Evolutionary conservation across 2,888 invertebrate species (phyloP), one percentile per base, ranked within the genome.

Genomic region (Carterocephalus palaemon): DNA sequence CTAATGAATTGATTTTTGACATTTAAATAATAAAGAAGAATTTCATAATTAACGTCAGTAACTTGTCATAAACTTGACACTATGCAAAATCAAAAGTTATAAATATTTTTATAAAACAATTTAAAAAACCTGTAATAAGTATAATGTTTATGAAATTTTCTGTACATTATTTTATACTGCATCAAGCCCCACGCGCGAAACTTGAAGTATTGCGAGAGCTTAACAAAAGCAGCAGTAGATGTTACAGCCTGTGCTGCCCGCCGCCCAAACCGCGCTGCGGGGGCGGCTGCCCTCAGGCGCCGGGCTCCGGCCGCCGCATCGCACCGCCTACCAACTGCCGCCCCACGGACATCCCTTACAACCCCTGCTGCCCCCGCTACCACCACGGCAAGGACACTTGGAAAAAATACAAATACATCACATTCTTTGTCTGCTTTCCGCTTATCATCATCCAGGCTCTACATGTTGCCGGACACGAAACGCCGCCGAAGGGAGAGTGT

Each of bases 391-490:
- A 70, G n/a, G 59, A 66, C 33, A 56, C 60, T 2, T 75, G 67
- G 65, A 79, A 64, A 45, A 76, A 67, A 57, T 78, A 64, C 50
- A 78, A 69, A 54, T 67, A 59, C 43, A 9, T 85, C 1, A 40
- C 71, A 1, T 53, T 76, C 2, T 75, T 79, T 34, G 4, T 84
- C 0, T 59, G 65, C 42, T 41, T 85, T 2, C 84, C 84, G 0
- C 34, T 79, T 1, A 82, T 86, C 1, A 3, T 75, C 0, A 23
- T 68, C 3, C 78, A 80, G 60, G 17, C 54, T 7, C 43, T 72
- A 13, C 59, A 59, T 20, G 46, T 59, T 1, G 37, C 68, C 0
- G 53, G 67, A 5, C 68, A 72, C n/a, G 32, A 54, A 17, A 15
- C 43, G 0, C 64, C 54, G 0, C 47, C 36, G 0, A 79, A 77